Conservation (phyloP, 2,888 invertebrate genomes). For the Latheticus oryzae region DNA sequence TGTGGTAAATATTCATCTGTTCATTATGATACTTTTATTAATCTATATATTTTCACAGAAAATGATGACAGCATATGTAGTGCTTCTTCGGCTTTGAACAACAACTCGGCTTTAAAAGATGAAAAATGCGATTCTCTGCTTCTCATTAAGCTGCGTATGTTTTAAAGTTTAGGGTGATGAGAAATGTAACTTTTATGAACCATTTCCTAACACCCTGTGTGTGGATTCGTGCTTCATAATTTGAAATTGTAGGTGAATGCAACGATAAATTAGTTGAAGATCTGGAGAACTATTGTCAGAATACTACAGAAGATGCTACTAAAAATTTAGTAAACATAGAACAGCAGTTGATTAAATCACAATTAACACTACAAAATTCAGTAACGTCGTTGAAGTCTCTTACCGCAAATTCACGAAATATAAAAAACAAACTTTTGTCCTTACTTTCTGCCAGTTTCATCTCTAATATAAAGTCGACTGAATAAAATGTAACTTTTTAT, state of each 20-base stretch:
- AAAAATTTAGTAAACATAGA: constrained; percentile 58
- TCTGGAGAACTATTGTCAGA: constrained; percentile 55
- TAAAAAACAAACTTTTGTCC: constrained; percentile 60
- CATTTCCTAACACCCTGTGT: no score
- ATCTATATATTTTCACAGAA: constrained; percentile 48
- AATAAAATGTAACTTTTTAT: no score
- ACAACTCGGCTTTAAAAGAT: constrained; percentile 36
- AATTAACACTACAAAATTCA: constrained; percentile 61
- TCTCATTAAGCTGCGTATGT: constrained; percentile 59
- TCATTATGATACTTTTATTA: constrained; percentile 12
- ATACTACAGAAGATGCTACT: constrained; percentile 54
- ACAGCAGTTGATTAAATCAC: constrained; percentile 61
- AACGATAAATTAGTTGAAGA: constrained; percentile 57
- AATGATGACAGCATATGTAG: constrained; percentile 56
- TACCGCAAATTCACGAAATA: constrained; percentile 56
- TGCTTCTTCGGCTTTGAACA: constrained; percentile 55
- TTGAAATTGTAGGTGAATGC: constrained; percentile 62
- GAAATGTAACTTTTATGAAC: no score
- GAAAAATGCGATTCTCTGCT: constrained; percentile 51
- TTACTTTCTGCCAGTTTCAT: constrained; percentile 60
- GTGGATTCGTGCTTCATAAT: no score
- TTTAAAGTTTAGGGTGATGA: no score
- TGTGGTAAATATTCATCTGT: constrained; percentile 50
- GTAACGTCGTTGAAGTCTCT: constrained; percentile 59
- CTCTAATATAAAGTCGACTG: no score